Conservation (phyloP, 2,888 invertebrate species). For the Cephus pygmeus region DNA sequence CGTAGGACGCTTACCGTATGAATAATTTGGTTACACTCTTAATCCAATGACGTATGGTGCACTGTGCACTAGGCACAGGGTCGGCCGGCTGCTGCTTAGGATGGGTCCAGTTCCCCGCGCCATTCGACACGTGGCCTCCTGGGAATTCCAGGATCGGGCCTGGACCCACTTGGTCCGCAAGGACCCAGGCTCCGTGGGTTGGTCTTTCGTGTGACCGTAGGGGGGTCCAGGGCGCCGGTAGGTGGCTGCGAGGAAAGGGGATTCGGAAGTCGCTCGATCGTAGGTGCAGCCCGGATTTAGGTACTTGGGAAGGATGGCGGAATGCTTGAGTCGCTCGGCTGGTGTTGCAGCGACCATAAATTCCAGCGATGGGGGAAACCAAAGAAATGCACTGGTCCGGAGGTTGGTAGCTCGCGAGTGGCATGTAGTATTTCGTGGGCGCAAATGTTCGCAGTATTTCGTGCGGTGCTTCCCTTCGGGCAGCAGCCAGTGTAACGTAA, state of each 20-base stretch:
- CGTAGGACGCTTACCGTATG: slow-evolving; percentile 45
- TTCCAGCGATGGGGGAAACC: slow-evolving; percentile 37
- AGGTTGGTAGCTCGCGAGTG: slow-evolving; percentile 41
- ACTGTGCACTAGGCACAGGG: background rate
- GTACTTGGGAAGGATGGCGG: background rate
- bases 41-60: slow-evolving; percentile 53
- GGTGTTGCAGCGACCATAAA: slow-evolving; percentile 37
- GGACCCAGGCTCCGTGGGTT: background rate
- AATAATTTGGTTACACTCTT: slow-evolving; percentile 58
- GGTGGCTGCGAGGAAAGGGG: background rate
- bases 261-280: slow-evolving; percentile 5
- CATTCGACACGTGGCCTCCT: background rate
- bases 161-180: background rate
- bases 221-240: background rate
- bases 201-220: background rate
- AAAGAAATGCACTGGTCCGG: slow-evolving; percentile 39
- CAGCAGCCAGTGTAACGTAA: slow-evolving; percentile 27
- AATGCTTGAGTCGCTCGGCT: background rate
- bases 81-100: background rate
- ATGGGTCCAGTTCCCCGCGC: background rate
- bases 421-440: slow-evolving; percentile 46
- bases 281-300: background rate
- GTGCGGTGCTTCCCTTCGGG: slow-evolving; percentile 26
- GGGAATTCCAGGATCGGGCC: background rate
- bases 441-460: slow-evolving; percentile 46